Base-by-base conservation (phyloP, 1,140 invertebrate species). In the Oedothorax gibbosus region DNA sequence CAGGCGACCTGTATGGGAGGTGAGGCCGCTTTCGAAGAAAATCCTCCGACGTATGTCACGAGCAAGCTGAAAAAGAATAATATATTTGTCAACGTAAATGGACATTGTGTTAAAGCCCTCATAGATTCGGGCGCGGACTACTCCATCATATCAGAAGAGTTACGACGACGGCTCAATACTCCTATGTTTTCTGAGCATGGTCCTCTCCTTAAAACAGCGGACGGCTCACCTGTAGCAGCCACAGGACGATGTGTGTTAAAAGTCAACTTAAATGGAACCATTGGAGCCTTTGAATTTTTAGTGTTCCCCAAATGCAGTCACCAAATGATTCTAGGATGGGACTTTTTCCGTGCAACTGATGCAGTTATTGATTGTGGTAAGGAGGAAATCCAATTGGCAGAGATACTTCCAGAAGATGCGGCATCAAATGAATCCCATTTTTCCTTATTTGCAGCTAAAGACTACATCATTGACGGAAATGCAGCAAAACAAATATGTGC, bases 311-410 rank as follows among this genome's bases (percentile, higher is more conserved):
- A 78, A 18, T 78, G 62, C 51, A 78, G 57, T 15, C 49, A 78
- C 18, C 62, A 78, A 78, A 78, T 78, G 76, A 78, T 65, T 65
- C 76, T 54, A 15, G 76, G 62, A 2, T 78, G 62, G 76, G 11
- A 78, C n/a, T 65, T 78, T 66, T 78, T 78, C 15, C n/a, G 60
- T 53, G 18, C 51, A 8, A 66, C 62, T n/a, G 18, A 54, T 78
- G 49, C 76, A 3, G 0, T 15, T 18, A 71, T 71, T 18, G 50
- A 71, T 51, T 51, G 12, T 15, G 68, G 49, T 18, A 71, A 2
- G 14, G 15, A 71, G 18, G 49, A 71, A 18, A 14, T 71, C 2
- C 50, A 51, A 53, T 8, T 71, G 7, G 12, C 68, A 6, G 14
- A 71, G 53, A 71, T 71, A 14, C 50, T 71, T 71, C 49, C 68